Evolutionary conservation across 2,797 vertebrate genomes (phyloP).

Genomic region (Etheostoma nigrum): DNA sequence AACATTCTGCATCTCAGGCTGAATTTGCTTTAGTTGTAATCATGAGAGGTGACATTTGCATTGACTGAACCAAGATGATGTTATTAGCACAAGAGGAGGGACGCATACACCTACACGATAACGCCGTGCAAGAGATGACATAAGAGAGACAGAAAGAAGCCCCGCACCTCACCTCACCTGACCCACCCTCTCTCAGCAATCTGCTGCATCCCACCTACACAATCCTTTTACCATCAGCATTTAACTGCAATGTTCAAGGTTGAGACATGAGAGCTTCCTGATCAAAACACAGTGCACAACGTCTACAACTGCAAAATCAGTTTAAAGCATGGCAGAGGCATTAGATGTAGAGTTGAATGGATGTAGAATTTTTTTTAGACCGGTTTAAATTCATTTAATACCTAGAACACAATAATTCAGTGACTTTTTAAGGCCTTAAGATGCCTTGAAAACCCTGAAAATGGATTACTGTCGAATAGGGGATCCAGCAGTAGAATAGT

Average conservation of each 20-base stretch:
- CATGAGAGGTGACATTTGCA: conserved; percentile 29
- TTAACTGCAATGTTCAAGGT: conserved; percentile 61
- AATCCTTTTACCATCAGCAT: conserved; percentile 62
- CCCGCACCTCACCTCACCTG: conserved; percentile 38
- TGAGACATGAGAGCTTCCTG: conserved; percentile 37
- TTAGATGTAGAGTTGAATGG: too few species aligned
- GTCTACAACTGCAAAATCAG: conserved; percentile 19
- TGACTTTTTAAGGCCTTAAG: too few species aligned
- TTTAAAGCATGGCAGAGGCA: too few species aligned
- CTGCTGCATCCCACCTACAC: conserved; percentile 66
- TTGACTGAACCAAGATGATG: conserved; percentile 14
- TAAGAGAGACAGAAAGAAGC: conserved; percentile 20
- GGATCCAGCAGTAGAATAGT: neutral
- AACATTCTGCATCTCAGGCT: neutral
- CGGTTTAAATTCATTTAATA: too few species aligned
- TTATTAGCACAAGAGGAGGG: conserved; percentile 28
- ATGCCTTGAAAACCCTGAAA: neutral
- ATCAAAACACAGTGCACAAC: conserved; percentile 43
- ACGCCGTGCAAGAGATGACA: conserved; percentile 27
- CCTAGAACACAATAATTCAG: too few species aligned
- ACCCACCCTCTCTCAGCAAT: conserved; percentile 44
- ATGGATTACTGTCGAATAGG: neutral
- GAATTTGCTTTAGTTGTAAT: conserved; percentile 14
- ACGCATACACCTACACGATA: conserved; percentile 23
- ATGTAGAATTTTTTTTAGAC: too few species aligned